Conservation (phyloP, 2,888 invertebrate genomes). For the Ctena decussata region DNA sequence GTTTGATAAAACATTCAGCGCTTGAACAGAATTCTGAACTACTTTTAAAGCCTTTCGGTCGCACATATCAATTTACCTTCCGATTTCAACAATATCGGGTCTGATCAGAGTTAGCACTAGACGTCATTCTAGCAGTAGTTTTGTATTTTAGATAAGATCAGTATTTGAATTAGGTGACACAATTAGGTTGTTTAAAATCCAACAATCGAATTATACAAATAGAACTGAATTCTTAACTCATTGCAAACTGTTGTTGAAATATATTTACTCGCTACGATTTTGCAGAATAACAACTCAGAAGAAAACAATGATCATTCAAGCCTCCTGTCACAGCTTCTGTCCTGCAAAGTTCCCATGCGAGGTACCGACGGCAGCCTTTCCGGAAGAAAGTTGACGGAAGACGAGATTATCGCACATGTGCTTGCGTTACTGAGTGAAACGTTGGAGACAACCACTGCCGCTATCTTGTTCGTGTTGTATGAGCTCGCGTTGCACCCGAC, state of each 20-base stretch:
- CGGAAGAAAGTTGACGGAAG: slow-evolving; percentile 52
- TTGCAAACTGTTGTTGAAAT: background rate
- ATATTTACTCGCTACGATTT: slow-evolving; percentile 5
- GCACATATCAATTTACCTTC: too few species aligned
- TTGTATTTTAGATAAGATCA: too few species aligned
- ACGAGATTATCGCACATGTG: slow-evolving; percentile 65
- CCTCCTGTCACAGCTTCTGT: slow-evolving; percentile 53
- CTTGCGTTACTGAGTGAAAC: slow-evolving; percentile 48
- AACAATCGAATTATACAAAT: too few species aligned
- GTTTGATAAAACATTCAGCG: too few species aligned
- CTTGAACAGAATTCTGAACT: too few species aligned
- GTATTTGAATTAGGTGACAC: too few species aligned
- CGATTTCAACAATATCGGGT: too few species aligned
- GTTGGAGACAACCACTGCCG: slow-evolving; percentile 32
- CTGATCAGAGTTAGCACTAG: too few species aligned
- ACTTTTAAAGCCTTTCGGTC: too few species aligned
- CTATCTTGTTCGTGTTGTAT: slow-evolving; percentile 53
- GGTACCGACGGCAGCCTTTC: slow-evolving; percentile 60
- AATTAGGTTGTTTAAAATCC: too few species aligned
- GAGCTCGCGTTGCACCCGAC: slow-evolving; percentile 48
- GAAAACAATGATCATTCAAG: slow-evolving; percentile 28
- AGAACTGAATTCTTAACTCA: too few species aligned
- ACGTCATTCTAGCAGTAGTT: too few species aligned
- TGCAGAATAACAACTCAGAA: slow-evolving; percentile 44
- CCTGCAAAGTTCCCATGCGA: slow-evolving; percentile 32